Conservation (phyloP, 2,797 vertebrate genomes). For the Hydrocynus forskahlii region DNA sequence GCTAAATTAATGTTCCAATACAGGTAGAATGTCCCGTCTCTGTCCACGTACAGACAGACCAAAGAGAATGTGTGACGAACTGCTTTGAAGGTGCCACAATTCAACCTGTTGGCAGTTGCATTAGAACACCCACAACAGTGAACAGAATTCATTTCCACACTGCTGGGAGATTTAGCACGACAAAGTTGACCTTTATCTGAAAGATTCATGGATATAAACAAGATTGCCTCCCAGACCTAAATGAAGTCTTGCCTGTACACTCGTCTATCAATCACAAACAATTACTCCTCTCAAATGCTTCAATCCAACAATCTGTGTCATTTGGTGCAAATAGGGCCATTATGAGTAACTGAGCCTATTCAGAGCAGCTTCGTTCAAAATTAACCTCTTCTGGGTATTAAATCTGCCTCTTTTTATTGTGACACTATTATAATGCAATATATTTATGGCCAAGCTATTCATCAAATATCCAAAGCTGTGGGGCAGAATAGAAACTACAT, state of each 20-base stretch:
- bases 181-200: neutral
- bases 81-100: neutral
- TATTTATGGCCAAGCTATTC: neutral
- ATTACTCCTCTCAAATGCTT: neutral
- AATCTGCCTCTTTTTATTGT: neutral
- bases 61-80: neutral
- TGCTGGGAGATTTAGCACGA: neutral
- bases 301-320: neutral
- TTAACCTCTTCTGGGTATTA: neutral
- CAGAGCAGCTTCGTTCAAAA: neutral
- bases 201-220: neutral
- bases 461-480: neutral
- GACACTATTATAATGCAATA: neutral
- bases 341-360: neutral
- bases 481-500: neutral
- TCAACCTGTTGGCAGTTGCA: conserved; percentile 5
- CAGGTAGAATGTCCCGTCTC: neutral
- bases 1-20: conserved; percentile 19
- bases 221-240: neutral
- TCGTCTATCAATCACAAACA: neutral
- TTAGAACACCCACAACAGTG: neutral
- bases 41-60: neutral
- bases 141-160: neutral
- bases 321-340: neutral
- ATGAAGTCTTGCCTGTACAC: neutral